Evolutionary conservation across 2,797 vertebrate genomes (phyloP).

Genomic region (Ceyx erithaca): DNA sequence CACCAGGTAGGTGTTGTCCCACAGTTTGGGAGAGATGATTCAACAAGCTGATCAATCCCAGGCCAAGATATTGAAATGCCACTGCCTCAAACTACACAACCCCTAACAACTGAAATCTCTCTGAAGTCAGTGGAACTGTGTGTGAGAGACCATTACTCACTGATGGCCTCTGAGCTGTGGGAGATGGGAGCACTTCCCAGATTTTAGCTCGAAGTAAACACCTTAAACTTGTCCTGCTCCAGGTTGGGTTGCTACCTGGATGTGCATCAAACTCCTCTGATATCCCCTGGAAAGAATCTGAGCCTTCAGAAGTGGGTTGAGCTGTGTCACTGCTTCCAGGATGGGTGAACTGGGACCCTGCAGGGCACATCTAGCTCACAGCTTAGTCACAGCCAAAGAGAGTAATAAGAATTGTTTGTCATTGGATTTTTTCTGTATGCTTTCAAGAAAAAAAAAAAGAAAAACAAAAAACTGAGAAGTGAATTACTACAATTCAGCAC

Average conservation of each 20-base stretch:
- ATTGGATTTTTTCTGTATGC: background rate
- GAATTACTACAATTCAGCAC: background rate
- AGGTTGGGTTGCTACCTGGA: background rate
- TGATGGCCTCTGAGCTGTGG: background rate
- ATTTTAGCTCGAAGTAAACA: background rate
- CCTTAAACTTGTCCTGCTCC: background rate
- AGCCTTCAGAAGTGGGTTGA: background rate
- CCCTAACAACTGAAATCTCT: background rate
- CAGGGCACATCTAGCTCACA: background rate
- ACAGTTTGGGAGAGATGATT: background rate
- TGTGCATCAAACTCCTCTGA: background rate
- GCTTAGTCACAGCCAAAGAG: background rate
- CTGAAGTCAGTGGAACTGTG: background rate
- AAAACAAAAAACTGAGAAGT: background rate
- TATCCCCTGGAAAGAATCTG: background rate
- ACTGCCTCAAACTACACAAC: background rate
- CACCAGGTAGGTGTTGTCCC: background rate
- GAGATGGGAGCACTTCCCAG: background rate
- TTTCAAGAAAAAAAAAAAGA: background rate
- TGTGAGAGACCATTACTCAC: background rate
- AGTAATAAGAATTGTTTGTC: background rate
- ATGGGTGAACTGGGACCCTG: background rate
- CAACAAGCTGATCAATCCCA: accelerated
- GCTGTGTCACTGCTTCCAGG: background rate
- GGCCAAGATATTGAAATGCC: background rate